Evolutionary conservation across 2,113 vertebrate species (phyloP).

Genomic region (Anarrhichthys ocellatus): DNA sequence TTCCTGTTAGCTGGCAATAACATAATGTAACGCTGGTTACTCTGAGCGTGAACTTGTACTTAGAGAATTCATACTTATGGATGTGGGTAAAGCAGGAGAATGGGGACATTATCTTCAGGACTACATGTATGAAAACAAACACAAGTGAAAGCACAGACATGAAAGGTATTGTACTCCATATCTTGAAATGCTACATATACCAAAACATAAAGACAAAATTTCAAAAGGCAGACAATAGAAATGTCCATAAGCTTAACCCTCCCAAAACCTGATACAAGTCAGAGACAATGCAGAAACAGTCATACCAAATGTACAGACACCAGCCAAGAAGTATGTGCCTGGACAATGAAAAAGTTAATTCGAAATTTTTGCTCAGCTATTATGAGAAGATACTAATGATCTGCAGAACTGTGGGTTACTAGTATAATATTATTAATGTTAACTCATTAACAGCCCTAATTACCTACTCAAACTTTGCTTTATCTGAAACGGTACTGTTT

Average conservation of each 20-base stretch:
- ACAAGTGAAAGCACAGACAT: not conserved
- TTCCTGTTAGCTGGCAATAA: not conserved
- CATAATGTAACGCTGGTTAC: not conserved
- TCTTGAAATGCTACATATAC: not conserved
- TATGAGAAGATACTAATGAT: not conserved
- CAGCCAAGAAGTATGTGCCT: not conserved
- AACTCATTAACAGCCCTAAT: not conserved
- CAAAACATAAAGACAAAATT: not conserved
- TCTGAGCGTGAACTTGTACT: not conserved
- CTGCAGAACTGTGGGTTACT: not conserved
- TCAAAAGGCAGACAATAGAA: not conserved
- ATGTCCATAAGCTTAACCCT: not conserved
- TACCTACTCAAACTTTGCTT: not conserved
- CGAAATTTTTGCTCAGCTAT: not conserved
- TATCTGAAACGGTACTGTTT: not conserved
- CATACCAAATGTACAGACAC: not conserved
- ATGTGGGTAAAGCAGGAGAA: not conserved
- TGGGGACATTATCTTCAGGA: not conserved
- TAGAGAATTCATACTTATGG: not conserved
- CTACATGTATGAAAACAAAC: constrained; percentile 1
- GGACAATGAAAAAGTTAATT: not conserved
- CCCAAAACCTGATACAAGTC: not conserved
- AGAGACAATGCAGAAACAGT: not conserved
- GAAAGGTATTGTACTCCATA: not conserved
- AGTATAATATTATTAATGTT: not conserved